Base-by-base conservation (phyloP, 1,140 invertebrate species). In the Solenopsis fugax region DNA sequence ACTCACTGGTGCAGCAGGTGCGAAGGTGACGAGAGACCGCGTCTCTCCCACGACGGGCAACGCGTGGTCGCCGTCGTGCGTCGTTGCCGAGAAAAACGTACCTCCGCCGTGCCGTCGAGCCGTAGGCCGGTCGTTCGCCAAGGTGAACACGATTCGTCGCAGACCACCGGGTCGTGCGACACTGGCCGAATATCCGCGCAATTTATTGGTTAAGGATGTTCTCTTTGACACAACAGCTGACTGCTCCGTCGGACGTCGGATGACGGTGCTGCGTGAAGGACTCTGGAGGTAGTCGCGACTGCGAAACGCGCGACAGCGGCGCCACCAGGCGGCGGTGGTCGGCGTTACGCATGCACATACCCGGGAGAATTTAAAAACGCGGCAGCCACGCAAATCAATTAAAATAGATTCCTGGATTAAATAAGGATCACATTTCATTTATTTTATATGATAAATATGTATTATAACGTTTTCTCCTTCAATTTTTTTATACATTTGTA, bases 151-250 rank as follows among this genome's bases (percentile, higher is more conserved):
- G 29, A 4, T 16, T 10, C 10, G 50, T 56, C 16, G 10, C 24
- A 5, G n/a, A 2, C 21, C 9, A 18, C 13, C 52, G 21, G 10
- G n/a, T 82, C 54, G 67, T n/a, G 2, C 24, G 9, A 45, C 10
- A 2, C 13, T 58, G 21, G 52, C 24, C 73, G 58, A 84, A 73
- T 89, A 76, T 87, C 77, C n/a, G 56, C 69, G 58, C 86, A 88
- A 76, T 91, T 91, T 91, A 77, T 91, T 91, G 90, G 90, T 91
- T 91, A 91, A 89, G 86, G 58, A 91, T 64, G 80, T 89, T 88
- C 86, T 77, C 80, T 92, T 16, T 87, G 90, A 89, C 88, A 91
- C 78, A 92, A 92, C 91, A 92, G 91, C 91, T 92, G 91, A 92
- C 85, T 88, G 85, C 56, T 85, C 45, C 60, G 64, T n/a, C n/a